These are phyloP conservation scores for Alligator mississippiensis DNA, from an alignment of 2,113 vertebrate species.

Conservation along the genomic window DNA sequence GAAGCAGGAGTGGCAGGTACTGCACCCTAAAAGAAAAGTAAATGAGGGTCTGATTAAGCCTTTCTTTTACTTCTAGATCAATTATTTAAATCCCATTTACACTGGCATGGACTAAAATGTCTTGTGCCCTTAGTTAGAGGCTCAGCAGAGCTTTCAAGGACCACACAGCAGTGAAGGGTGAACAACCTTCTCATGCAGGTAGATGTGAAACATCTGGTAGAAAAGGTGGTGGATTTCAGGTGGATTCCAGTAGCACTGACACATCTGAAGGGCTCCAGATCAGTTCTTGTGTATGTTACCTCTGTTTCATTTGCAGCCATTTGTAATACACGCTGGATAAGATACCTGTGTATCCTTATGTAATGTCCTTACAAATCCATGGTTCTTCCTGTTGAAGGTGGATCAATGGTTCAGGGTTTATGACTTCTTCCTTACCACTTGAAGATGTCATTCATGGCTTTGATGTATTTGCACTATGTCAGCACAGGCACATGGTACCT, in stretches of 20 bases:
- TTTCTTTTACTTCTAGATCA: background rate
- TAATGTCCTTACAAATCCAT: background rate
- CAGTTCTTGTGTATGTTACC: background rate
- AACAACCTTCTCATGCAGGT: background rate
- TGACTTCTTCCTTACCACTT: background rate
- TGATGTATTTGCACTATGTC: background rate
- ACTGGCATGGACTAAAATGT: background rate
- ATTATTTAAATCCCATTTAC: background rate
- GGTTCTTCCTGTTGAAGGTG: background rate
- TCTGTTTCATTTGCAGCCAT: background rate
- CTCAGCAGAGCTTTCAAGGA: background rate
- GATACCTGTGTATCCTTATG: too few relatives aligned
- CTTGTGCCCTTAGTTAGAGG: background rate
- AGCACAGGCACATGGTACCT: background rate
- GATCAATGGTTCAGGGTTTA: background rate
- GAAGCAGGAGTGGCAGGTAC: too few relatives aligned
- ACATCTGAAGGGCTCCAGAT: background rate
- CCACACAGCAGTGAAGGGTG: background rate
- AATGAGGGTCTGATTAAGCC: rapidly evolving
- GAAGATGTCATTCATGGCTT: background rate
- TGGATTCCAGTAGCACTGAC: background rate
- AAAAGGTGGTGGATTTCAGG: background rate
- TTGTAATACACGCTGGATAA: background rate
- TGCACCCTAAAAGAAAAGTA: background rate
- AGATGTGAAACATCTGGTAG: too few relatives aligned